phyloP scores from a whole-genome alignment of 2,113 vertebrate species.

The Nothoprocta perdicaria region DNA sequence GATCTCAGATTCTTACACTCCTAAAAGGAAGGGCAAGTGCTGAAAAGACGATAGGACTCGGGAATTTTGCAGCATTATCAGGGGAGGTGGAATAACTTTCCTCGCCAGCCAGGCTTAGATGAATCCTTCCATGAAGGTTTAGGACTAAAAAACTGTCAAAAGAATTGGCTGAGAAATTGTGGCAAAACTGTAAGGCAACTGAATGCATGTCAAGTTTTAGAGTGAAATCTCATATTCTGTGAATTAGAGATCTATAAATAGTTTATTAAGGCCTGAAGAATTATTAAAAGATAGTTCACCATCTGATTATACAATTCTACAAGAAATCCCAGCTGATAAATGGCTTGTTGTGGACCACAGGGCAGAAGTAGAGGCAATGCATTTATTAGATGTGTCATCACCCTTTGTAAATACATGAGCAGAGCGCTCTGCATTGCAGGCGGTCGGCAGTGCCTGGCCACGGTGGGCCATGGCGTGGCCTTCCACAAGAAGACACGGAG shows the following conservation, averaged over 20 bases:
- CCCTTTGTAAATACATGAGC: background rate
- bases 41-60: background rate
- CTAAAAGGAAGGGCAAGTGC: background rate
- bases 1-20: background rate
- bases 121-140: background rate
- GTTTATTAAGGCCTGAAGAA: background rate
- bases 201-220: background rate
- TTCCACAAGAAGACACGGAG: background rate
- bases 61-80: background rate
- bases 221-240: background rate
- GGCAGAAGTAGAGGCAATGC: background rate
- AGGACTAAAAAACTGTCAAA: background rate
- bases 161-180: background rate
- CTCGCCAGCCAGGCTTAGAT: background rate
- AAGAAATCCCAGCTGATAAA: slow-evolving; percentile 10
- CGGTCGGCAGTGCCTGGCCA: accelerated
- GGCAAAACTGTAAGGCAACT: background rate
- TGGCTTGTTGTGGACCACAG: slow-evolving; percentile 24
- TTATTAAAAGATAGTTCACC: background rate
- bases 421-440: background rate
- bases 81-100: background rate
- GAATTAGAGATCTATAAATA: slow-evolving; percentile 6
- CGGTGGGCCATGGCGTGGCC: background rate
- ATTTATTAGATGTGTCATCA: slow-evolving; percentile 11
- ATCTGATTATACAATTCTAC: background rate